These are phyloP conservation scores for Ectobius pallidus DNA, from an alignment of 2,888 invertebrate genomes.

Conservation along the genomic window DNA sequence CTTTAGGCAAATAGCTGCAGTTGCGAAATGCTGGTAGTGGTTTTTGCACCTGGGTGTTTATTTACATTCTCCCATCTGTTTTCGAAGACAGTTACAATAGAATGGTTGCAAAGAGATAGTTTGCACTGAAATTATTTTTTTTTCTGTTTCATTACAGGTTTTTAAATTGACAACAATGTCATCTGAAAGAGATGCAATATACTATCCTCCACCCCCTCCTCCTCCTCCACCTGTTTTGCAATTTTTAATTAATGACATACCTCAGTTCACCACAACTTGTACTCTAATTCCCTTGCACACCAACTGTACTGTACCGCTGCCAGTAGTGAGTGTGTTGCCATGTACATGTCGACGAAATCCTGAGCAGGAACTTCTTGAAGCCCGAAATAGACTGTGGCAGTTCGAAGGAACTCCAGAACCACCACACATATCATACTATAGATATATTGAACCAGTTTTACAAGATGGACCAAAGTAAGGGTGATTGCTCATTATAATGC, in stretches of 20 bases:
- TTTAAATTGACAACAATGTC: slow-evolving; percentile 23
- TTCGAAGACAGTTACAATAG: too few species aligned
- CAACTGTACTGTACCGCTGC: too few species aligned
- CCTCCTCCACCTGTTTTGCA: slow-evolving; percentile 26
- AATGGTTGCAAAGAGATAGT: too few species aligned
- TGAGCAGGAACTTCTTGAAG: slow-evolving; percentile 36
- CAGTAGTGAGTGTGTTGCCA: background rate
- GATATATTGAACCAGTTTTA: slow-evolving; percentile 41
- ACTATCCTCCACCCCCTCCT: slow-evolving; percentile 33
- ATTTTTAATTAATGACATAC: slow-evolving; percentile 2
- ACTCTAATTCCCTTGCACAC: background rate
- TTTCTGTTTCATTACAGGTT: slow-evolving; percentile 7
- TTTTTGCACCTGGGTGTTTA: too few species aligned
- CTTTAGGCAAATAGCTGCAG: too few species aligned
- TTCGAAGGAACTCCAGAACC: slow-evolving; percentile 33
- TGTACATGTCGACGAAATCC: slow-evolving; percentile 28
- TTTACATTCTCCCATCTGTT: too few species aligned
- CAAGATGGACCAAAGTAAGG: slow-evolving; percentile 45
- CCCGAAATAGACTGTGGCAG: slow-evolving; percentile 35
- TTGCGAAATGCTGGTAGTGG: too few species aligned
- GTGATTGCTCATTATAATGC: background rate
- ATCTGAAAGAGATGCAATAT: slow-evolving; percentile 31
- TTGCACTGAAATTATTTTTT: background rate
- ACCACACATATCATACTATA: slow-evolving; percentile 38
- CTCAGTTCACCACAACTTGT: background rate